These are phyloP conservation scores for Propithecus deckenii DNA, from an alignment of 2,797 vertebrate species.

Conservation along the genomic window DNA sequence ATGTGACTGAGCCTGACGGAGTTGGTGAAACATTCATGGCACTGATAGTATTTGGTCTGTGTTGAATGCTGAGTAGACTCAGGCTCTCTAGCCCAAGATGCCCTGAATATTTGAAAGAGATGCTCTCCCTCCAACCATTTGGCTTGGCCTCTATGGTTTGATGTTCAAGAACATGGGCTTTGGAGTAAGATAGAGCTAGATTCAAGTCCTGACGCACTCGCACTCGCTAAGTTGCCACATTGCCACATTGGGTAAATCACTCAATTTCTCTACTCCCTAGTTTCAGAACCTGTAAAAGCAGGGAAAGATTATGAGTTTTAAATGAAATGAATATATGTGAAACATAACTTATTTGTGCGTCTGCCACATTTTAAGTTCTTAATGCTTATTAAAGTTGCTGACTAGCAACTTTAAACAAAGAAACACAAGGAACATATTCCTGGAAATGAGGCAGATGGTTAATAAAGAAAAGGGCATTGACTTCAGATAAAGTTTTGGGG, in stretches of 20 bases:
- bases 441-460: background rate
- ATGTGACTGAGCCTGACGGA: background rate
- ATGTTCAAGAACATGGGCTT: background rate
- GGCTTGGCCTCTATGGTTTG: background rate
- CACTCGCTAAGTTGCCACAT: background rate
- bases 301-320: background rate
- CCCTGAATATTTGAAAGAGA: slow-evolving; percentile 21
- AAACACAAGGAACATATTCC: background rate
- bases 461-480: background rate
- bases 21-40: background rate
- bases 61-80: background rate
- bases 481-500: background rate
- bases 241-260: background rate
- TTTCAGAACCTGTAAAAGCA: background rate
- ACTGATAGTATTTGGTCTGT: background rate
- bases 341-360: background rate
- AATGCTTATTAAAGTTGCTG: background rate
- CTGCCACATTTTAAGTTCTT: background rate
- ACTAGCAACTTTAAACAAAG: background rate
- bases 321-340: background rate
- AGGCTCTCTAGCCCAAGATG: background rate
- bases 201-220: background rate
- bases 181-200: background rate
- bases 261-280: background rate
- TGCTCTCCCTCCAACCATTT: background rate